Evolutionary conservation across 1,140 invertebrate species (phyloP).

Genomic region (Protaetia brevitarsis): DNA sequence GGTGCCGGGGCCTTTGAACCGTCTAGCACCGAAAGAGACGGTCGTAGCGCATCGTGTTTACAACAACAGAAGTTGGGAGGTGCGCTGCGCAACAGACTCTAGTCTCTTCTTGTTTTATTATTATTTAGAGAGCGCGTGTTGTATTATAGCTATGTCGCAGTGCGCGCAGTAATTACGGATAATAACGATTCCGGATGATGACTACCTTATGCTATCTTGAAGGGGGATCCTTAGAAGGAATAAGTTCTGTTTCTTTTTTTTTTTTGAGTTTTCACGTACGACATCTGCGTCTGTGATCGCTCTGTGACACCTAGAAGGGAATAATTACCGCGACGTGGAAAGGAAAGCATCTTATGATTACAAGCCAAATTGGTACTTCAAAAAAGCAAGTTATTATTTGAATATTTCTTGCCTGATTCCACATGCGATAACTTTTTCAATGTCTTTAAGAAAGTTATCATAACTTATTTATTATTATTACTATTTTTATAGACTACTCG

Average conservation of each 20-base stretch:
- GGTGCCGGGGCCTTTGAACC: background rate
- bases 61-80: background rate
- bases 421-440: no score
- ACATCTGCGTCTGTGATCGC: background rate
- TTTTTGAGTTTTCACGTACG: background rate
- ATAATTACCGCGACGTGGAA: no score
- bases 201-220: conserved; percentile 3
- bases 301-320: no score
- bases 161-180: background rate
- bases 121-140: background rate
- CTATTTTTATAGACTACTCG: no score
- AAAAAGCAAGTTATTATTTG: no score
- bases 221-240: background rate
- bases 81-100: background rate
- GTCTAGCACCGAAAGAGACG: background rate
- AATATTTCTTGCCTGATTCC: no score
- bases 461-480: no score
- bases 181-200: background rate
- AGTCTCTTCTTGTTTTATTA: background rate
- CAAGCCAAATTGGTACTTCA: no score
- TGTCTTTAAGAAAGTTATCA: no score
- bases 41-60: background rate
- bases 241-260: background rate
- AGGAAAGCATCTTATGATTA: no score
- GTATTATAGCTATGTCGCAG: background rate